Evolutionary conservation across 2,888 invertebrate genomes (phyloP), one percentile per base, ranked within the genome.

Genomic region (Podotricha telesiphe): DNA sequence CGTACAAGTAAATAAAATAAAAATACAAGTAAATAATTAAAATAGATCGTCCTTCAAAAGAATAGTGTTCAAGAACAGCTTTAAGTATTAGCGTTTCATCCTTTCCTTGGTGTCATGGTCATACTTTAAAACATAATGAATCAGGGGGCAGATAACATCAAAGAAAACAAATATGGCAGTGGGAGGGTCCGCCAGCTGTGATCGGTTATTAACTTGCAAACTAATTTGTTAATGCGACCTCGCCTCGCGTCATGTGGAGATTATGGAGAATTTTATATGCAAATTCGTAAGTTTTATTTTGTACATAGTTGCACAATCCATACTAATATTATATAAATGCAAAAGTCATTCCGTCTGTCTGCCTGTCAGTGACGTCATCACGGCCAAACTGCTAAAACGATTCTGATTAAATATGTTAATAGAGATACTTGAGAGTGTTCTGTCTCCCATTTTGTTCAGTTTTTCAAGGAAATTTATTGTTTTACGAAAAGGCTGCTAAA

Each of bases 81-180:
- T 42, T 15, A 45, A 42, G 22, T 59, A 34, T 28, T 48, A 17
- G 34, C 5, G 28, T 51, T 58, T 28, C 51, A 67, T 50, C 37
- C 61, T 62, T 37, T 19, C 67, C 69, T 69, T 69, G 72, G 34
- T 34, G 20, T 67, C 72, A 69, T 45, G 72, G 72, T 58, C 69
- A 51, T 28, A 19, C 59, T 22, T 58, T 66, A 58, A 65, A 58
- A n/a, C 55, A 37, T 68, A 66, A 71, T 71, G 71, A 68, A 71
- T 55, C 68, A 42, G 65, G 17, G 50, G 17, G 50, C 55, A 55
- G 67, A 69, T 72, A 67, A 67, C 40, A 72, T 67, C 72, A 51
- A 67, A 45, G 34, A 67, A 53, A 59, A 69, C 65, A 53, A 61
- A 72, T 67, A 69, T 55, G 69, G 72, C 56, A 67, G 61, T 69